Evolutionary conservation across 2,888 invertebrate species (phyloP).

Genomic region (Tenthredo notha): DNA sequence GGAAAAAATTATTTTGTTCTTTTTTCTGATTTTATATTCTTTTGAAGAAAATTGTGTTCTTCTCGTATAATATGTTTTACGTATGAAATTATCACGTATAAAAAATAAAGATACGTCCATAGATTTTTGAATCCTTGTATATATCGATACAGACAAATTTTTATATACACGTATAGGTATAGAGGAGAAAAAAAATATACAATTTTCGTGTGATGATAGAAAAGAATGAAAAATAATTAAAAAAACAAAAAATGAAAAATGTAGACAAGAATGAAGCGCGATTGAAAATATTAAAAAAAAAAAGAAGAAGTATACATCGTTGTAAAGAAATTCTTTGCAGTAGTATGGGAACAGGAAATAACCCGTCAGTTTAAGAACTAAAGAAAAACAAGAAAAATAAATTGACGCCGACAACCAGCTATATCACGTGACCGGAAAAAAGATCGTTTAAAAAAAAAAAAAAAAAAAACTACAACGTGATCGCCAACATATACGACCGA

Average conservation of each 20-base stretch:
- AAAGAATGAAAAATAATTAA: background rate
- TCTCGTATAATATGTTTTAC: background rate
- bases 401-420: background rate
- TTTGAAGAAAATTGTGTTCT: background rate
- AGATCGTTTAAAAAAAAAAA: constrained; percentile 19
- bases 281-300: background rate
- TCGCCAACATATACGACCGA: background rate
- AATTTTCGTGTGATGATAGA: background rate
- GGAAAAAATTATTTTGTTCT: background rate
- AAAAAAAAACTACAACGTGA: constrained; percentile 11
- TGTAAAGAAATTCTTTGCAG: constrained; percentile 3
- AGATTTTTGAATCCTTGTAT: background rate
- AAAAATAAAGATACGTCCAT: background rate
- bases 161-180: background rate
- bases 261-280: background rate
- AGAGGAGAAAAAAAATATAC: background rate
- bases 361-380: background rate
- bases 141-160: background rate
- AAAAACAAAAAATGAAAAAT: background rate
- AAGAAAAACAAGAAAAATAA: background rate
- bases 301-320: background rate
- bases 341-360: background rate
- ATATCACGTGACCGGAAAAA: constrained; percentile 31
- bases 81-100: background rate
- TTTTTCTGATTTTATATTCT: background rate